Conservation (phyloP, 2,797 vertebrate genomes). For the Rhyacichthys aspro region DNA sequence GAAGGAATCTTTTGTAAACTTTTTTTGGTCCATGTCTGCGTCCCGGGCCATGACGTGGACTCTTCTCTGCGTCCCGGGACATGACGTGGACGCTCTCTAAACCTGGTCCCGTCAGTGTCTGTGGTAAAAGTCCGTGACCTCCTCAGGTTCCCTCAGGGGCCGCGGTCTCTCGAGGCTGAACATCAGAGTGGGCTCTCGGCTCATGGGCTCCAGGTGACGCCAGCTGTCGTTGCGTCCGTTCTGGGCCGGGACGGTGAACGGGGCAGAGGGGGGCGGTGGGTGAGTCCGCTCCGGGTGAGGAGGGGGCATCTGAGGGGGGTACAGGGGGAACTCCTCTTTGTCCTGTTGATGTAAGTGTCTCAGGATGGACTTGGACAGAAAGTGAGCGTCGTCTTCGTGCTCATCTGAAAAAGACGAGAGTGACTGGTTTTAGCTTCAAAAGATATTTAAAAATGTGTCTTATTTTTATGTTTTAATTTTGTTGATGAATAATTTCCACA, state of each 20-base stretch:
- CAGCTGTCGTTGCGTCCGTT: background rate
- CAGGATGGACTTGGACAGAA: constrained; percentile 81
- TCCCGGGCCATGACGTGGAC: no score
- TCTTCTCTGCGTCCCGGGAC: no score
- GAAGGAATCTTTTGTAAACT: no score
- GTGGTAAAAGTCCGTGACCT: constrained; percentile 36
- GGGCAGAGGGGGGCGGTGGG: no score
- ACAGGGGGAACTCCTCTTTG: constrained; percentile 75
- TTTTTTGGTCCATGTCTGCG: no score
- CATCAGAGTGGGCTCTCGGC: constrained; percentile 73
- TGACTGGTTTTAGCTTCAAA: background rate
- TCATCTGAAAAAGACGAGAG: constrained; percentile 53
- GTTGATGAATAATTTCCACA: no score
- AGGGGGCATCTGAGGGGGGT: background rate
- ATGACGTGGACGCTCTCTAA: no score
- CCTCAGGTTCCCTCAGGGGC: constrained; percentile 66
- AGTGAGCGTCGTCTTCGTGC: constrained; percentile 64
- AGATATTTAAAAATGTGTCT: background rate
- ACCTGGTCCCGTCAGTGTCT: no score
- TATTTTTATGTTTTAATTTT: no score
- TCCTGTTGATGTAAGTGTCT: constrained; percentile 79
- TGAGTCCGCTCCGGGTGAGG: constrained; percentile 12
- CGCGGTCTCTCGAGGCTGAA: constrained; percentile 74
- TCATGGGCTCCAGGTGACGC: constrained; percentile 28
- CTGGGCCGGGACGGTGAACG: rapidly evolving